Evolutionary conservation across 2,797 vertebrate species (phyloP).

Genomic region (Halcyon chelicuti): DNA sequence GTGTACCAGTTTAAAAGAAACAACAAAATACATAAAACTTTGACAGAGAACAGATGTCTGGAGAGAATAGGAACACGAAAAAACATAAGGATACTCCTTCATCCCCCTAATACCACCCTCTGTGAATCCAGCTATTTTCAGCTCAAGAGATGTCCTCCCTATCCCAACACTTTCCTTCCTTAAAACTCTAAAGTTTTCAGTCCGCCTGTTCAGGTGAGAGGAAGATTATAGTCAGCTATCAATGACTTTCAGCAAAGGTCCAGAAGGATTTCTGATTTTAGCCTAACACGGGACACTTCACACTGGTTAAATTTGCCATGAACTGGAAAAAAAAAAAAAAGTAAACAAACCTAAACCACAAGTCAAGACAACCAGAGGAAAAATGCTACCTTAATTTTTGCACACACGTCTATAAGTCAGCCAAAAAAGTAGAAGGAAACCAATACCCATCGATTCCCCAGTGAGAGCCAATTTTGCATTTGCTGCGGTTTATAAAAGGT

Average conservation of each 20-base stretch:
- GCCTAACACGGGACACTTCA: neutral
- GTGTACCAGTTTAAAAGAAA: neutral
- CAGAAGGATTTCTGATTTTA: neutral
- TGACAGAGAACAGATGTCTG: neutral
- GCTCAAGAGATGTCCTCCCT: neutral
- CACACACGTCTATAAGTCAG: neutral
- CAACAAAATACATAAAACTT: neutral
- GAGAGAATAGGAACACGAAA: neutral
- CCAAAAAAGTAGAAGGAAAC: neutral
- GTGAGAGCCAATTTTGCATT: neutral
- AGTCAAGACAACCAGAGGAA: neutral
- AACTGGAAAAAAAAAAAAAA: neutral
- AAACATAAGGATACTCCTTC: neutral
- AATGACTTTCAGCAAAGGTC: neutral
- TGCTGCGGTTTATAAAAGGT: neutral
- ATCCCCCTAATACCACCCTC: neutral
- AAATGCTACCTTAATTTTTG: neutral
- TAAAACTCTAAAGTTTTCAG: neutral
- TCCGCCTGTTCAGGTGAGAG: neutral
- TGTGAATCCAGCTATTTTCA: neutral
- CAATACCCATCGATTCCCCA: neutral
- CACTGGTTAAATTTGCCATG: neutral
- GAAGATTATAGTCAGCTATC: neutral
- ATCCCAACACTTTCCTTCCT: neutral
- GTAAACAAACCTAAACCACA: neutral